These are phyloP conservation scores for Takifugu ocellatus DNA, from an alignment of 2,797 vertebrate genomes.

Conservation along the genomic window DNA sequence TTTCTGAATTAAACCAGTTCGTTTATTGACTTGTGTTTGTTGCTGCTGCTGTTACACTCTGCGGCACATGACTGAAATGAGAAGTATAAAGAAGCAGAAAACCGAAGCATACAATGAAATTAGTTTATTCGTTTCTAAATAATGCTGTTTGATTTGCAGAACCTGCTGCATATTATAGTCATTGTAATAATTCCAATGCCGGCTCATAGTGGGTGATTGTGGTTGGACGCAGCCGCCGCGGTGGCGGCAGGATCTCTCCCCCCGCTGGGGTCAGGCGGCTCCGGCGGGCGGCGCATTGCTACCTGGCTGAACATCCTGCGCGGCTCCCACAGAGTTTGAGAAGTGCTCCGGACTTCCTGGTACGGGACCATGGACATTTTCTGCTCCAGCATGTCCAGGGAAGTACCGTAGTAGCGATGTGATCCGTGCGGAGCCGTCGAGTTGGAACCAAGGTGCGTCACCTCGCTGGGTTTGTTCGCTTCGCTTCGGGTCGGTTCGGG, in stretches of 20 bases:
- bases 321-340: conserved; percentile 59
- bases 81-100: no score
- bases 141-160: no score
- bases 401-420: conserved; percentile 47
- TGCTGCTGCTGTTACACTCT: no score
- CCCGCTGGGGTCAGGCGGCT: conserved; percentile 38
- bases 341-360: conserved; percentile 75
- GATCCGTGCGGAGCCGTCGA: conserved; percentile 42
- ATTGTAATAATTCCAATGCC: no score
- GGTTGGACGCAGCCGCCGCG: conserved; percentile 3
- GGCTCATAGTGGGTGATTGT: neutral
- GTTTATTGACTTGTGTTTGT: no score
- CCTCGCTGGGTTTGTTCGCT: neutral
- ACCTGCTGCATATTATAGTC: no score
- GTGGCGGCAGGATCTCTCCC: conserved; percentile 11
- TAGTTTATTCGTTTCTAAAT: no score
- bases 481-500: conserved; percentile 1
- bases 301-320: conserved; percentile 67
- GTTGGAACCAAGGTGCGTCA: conserved; percentile 63
- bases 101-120: no score
- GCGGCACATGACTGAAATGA: no score
- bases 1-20: no score
- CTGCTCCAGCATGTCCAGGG: conserved; percentile 30
- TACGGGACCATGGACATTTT: conserved; percentile 63
- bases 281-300: conserved; percentile 71